phyloP scores from a whole-genome alignment of 2,113 vertebrate genomes.

The Cromileptes altivelis region DNA sequence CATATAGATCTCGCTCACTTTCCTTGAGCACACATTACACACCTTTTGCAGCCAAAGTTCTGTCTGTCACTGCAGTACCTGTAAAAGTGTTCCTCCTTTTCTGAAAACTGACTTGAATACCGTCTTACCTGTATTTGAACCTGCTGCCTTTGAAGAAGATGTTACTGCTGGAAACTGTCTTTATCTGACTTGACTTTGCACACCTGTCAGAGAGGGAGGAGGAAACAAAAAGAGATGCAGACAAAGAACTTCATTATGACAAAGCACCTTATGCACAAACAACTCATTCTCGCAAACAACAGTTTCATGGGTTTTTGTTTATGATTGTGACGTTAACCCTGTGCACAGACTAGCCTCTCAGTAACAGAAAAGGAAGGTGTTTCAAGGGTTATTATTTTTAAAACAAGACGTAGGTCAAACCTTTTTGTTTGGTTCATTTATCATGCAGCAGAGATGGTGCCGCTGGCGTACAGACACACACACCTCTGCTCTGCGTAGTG shows the following conservation, averaged over 20 bases:
- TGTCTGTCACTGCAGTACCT: neutral
- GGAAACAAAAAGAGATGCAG: constrained; percentile 18
- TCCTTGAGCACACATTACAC: neutral
- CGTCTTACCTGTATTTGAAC: constrained; percentile 94
- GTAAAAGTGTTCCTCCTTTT: neutral
- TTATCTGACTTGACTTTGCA: constrained; percentile 99
- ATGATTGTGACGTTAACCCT: neutral
- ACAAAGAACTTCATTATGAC: constrained; percentile 8
- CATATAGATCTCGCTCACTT: neutral
- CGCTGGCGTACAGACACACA: constrained; percentile 14
- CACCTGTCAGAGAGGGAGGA: constrained; percentile 85
- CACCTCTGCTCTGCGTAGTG: constrained; percentile 23
- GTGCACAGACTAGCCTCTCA: neutral
- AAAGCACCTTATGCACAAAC: constrained; percentile 4
- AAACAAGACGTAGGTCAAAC: constrained; percentile 36
- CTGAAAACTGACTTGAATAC: neutral
- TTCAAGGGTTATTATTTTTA: constrained; percentile 1
- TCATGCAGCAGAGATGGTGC: constrained; percentile 30
- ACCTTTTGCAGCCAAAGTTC: neutral
- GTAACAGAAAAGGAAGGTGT: neutral
- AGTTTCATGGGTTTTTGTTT: neutral
- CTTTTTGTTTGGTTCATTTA: constrained; percentile 45
- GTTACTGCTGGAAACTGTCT: constrained; percentile 97
- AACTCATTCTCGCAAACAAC: neutral
- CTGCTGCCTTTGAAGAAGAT: constrained; percentile 99